phyloP scores from a whole-genome alignment of 2,113 vertebrate genomes.

The Oryctolagus cuniculus region DNA sequence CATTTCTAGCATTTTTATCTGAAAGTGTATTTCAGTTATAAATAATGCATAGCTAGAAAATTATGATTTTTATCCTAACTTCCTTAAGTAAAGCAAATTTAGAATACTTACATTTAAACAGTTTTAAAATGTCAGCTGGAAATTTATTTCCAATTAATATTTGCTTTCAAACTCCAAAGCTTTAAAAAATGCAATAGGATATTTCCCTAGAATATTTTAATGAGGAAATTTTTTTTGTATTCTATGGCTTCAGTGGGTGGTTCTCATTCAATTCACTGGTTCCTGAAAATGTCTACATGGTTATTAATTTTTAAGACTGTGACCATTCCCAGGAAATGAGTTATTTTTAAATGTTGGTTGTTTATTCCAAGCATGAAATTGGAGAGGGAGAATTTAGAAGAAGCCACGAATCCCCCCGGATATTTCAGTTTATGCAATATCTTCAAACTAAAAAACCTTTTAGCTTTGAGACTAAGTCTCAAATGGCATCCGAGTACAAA shows the following conservation, averaged over 20 bases:
- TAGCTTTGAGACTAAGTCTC: neutral
- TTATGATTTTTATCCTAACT: constrained; percentile 38
- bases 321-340: constrained; percentile 31
- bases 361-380: constrained; percentile 59
- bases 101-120: constrained; percentile 42
- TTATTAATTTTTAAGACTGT: constrained; percentile 64
- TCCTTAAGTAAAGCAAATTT: constrained; percentile 29
- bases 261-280: constrained; percentile 35
- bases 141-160: constrained; percentile 53
- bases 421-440: constrained; percentile 44
- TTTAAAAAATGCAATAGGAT: neutral
- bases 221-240: constrained; percentile 55
- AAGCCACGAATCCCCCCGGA: constrained; percentile 11
- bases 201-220: constrained; percentile 53
- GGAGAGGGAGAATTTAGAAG: constrained; percentile 11
- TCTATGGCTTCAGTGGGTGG: constrained; percentile 58
- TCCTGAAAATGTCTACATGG: constrained; percentile 56
- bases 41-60: constrained; percentile 31
- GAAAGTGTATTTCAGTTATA: constrained; percentile 51
- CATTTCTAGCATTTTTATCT: neutral
- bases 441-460: constrained; percentile 27
- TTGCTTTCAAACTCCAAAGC: constrained; percentile 1
- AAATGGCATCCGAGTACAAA: neutral
- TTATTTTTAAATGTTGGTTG: constrained; percentile 61
- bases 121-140: constrained; percentile 58